A percentile compares a stretch with the other conserved stretches of the same genome.
phyloP scores from a whole-genome alignment of 2,888 invertebrate genomes.

The Troglohyphantes excavatus region DNA sequence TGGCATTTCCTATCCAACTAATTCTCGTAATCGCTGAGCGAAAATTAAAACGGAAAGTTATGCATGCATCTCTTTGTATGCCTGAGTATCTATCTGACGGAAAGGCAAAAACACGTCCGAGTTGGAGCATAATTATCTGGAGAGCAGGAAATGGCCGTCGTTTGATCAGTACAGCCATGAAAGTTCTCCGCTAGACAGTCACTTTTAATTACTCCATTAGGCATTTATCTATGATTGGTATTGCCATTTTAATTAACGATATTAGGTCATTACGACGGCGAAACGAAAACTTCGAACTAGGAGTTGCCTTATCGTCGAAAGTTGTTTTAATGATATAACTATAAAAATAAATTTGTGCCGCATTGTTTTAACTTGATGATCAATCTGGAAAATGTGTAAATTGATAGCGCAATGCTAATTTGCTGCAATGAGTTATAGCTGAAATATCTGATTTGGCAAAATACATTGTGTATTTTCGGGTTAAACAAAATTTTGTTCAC shows the following conservation, averaged over 20 bases:
- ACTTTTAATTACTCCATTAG: conserved; percentile 74
- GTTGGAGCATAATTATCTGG: conserved; percentile 72
- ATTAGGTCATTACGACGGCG: conserved; percentile 60
- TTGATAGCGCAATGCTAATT: conserved; percentile 63
- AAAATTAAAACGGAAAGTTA: conserved; percentile 74
- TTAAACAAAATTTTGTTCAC: not conserved
- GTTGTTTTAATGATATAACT: conserved; percentile 76
- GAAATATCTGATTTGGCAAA: conserved; percentile 16
- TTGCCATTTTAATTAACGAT: conserved; percentile 78
- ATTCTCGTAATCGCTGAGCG: conserved; percentile 66
- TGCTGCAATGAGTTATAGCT: conserved; percentile 52
- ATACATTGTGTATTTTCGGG: not conserved
- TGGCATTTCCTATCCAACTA: conserved; percentile 60
- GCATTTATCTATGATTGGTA: conserved; percentile 79
- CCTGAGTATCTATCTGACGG: not conserved
- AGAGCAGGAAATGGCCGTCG: conserved; percentile 74
- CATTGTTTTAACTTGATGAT: conserved; percentile 75
- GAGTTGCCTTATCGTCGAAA: conserved; percentile 73
- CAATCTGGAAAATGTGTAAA: conserved; percentile 66
- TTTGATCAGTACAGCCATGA: conserved; percentile 61
- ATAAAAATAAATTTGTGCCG: conserved; percentile 74
- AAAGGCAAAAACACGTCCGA: conserved; percentile 43
- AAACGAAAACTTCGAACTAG: conserved; percentile 67
- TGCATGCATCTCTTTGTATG: conserved; percentile 46
- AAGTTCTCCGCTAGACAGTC: conserved; percentile 62